These are phyloP conservation scores for Pachydiplax longipennis DNA, from an alignment of 2,888 invertebrate genomes.

Conservation along the genomic window DNA sequence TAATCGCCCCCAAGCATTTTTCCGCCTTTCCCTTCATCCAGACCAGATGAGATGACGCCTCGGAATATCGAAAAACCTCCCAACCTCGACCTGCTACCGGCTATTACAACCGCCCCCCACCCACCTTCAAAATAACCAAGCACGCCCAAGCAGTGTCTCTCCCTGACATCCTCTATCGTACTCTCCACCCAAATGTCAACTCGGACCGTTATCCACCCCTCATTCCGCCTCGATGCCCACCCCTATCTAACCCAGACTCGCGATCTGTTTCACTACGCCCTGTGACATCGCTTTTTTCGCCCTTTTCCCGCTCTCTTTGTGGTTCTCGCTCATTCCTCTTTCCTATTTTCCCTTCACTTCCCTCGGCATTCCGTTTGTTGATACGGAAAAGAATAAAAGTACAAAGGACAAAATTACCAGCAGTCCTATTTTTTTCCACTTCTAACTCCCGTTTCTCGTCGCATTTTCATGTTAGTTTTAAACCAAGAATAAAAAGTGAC, in stretches of 20 bases:
- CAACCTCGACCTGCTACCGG: not conserved
- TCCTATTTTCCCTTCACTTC: too few relatives aligned
- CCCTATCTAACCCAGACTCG: not conserved
- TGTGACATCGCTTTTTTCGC: too few relatives aligned
- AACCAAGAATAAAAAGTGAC: too few relatives aligned
- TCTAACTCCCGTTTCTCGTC: too few relatives aligned
- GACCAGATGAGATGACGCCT: not conserved
- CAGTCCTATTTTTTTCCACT: too few relatives aligned
- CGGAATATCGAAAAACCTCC: not conserved
- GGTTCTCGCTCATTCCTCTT: too few relatives aligned
- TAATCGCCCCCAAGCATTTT: slow-evolving; percentile 17
- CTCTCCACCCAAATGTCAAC: not conserved
- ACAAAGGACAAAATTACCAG: too few relatives aligned
- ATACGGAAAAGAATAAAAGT: too few relatives aligned
- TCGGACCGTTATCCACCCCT: not conserved
- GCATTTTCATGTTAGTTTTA: too few relatives aligned
- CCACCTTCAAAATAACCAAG: not conserved
- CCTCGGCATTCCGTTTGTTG: too few relatives aligned
- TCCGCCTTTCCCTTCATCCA: not conserved
- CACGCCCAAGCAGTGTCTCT: not conserved
- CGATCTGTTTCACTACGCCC: not conserved
- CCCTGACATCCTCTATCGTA: not conserved
- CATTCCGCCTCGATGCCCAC: not conserved
- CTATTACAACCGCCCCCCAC: not conserved
- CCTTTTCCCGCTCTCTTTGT: too few relatives aligned